phyloP scores from a whole-genome alignment of 2,888 invertebrate species.

The Pedicia rivosa region DNA sequence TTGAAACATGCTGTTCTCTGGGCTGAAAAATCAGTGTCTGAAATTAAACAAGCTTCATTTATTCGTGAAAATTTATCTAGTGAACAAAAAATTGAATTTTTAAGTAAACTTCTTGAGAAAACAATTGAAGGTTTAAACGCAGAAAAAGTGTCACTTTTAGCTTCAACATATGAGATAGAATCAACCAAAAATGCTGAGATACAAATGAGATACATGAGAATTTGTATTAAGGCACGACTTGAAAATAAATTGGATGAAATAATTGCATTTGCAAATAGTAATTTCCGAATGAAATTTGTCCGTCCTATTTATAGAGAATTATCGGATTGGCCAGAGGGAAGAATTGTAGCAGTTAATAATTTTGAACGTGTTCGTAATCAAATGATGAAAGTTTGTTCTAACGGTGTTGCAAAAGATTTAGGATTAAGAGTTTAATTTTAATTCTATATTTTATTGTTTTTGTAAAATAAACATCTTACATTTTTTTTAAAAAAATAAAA shows the following conservation, averaged over 20 bases:
- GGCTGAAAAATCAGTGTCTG: conserved; percentile 31
- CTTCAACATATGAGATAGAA: conserved; percentile 46
- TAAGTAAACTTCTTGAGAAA: conserved; percentile 46
- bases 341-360: conserved; percentile 50
- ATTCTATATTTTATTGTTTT: no score
- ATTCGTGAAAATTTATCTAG: conserved; percentile 42
- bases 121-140: conserved; percentile 33
- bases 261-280: conserved; percentile 61
- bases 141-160: conserved; percentile 37
- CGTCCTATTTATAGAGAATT: conserved; percentile 77
- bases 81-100: conserved; percentile 49
- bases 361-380: conserved; percentile 49
- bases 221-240: conserved; percentile 61
- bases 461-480: no score
- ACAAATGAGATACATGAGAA: conserved; percentile 55
- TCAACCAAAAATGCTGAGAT: conserved; percentile 63
- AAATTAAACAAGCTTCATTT: conserved; percentile 30
- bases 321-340: conserved; percentile 58
- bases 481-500: no score
- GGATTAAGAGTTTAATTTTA: no score
- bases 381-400: conserved; percentile 75
- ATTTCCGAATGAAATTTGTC: conserved; percentile 85
- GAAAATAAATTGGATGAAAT: conserved; percentile 45
- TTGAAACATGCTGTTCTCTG: conserved; percentile 39
- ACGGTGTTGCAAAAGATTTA: conserved; percentile 60